Evolutionary conservation across 2,888 invertebrate species (phyloP).

Genomic region (Polydesmus complanatus): DNA sequence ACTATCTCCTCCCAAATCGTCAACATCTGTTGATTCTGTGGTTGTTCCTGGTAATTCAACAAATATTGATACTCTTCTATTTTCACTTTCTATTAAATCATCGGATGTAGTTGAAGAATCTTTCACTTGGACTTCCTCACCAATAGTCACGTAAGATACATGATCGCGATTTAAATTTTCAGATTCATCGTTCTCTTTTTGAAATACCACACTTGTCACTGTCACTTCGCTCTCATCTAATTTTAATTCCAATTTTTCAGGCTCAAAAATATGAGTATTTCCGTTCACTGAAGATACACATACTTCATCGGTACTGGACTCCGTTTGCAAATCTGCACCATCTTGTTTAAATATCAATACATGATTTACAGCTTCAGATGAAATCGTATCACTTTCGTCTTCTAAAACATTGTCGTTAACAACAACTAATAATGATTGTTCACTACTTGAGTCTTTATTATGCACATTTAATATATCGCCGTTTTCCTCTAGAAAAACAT

Average conservation of each 20-base stretch:
- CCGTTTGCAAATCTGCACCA: neutral
- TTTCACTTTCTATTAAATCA: neutral
- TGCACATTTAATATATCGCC: neutral
- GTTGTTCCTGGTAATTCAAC: constrained; percentile 34
- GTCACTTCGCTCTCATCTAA: constrained; percentile 18
- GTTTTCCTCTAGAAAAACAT: neutral
- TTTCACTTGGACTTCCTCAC: constrained; percentile 39
- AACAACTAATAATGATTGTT: neutral
- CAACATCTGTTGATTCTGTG: constrained; percentile 29
- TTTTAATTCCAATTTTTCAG: constrained; percentile 11
- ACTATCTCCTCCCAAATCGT: constrained; percentile 26
- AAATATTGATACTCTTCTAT: constrained; percentile 35
- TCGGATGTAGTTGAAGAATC: constrained; percentile 13
- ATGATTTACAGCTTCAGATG: neutral
- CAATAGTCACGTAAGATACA: constrained; percentile 81
- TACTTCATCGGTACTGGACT: constrained; percentile 6
- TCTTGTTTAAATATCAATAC: neutral
- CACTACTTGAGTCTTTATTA: neutral
- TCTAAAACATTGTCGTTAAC: no score
- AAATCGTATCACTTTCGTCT: neutral
- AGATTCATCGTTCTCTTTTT: constrained; percentile 1
- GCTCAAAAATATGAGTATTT: constrained; percentile 1
- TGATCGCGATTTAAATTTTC: constrained; percentile 60
- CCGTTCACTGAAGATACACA: constrained; percentile 1
- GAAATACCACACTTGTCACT: constrained; percentile 11